Evolutionary conservation across 2,113 vertebrate genomes (phyloP).

Genomic region (Climacteris rufus): DNA sequence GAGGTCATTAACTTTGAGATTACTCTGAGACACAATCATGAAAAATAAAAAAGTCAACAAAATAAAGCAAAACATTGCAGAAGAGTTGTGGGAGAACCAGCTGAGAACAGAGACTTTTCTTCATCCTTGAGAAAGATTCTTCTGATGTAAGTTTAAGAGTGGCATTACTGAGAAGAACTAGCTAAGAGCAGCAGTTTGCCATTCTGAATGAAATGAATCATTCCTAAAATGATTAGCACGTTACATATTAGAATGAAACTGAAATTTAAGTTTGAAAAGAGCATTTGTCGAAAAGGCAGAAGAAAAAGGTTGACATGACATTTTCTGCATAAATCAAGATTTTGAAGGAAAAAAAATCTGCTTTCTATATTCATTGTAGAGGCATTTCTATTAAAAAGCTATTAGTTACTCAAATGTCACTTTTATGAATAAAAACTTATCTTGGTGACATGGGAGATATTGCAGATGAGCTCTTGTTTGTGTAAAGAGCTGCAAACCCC

Average conservation of each 20-base stretch:
- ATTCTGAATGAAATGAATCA: slow-evolving; percentile 25
- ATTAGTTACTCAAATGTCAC: slow-evolving; percentile 36
- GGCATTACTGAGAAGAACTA: not conserved
- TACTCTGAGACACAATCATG: not conserved
- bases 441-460: not conserved
- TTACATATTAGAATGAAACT: not conserved
- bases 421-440: slow-evolving; percentile 23
- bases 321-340: slow-evolving; percentile 28
- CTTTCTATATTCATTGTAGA: slow-evolving; percentile 20
- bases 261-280: slow-evolving; percentile 48
- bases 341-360: not conserved
- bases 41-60: not conserved
- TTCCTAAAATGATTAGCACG: slow-evolving; percentile 23
- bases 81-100: not conserved
- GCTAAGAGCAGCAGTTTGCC: not conserved
- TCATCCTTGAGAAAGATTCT: not conserved
- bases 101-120: not conserved
- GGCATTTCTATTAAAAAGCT: slow-evolving; percentile 11
- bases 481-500: not conserved
- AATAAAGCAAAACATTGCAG: not conserved
- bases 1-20: not conserved
- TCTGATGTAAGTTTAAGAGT: not conserved
- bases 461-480: slow-evolving; percentile 38
- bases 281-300: slow-evolving; percentile 20
- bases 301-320: slow-evolving; percentile 45